Evolutionary conservation across 1,140 invertebrate species (phyloP), one percentile per base, ranked within the genome.

Genomic region (Hormaphis cornu): DNA sequence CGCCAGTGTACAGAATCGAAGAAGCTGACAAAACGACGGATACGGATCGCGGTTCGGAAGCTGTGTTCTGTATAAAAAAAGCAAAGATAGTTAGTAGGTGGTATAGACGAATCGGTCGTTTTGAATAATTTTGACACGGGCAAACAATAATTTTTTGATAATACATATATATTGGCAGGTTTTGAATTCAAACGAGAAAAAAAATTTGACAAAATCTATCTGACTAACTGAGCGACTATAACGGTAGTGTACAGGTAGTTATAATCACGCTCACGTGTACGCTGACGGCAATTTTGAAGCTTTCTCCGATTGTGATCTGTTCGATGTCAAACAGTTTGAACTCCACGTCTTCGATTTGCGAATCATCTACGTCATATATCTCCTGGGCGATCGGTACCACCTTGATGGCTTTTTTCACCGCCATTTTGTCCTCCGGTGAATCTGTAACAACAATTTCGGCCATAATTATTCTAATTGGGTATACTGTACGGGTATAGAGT

Each of bases 261-360:
- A 33, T 33, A 33, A 33, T 33, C 4, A 33, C 30, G 26, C 69
- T 70, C 75, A 85, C 84, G 77, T 84, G 80, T 71, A 87, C 82
- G 72, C 84, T 82, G 72, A 88, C 82, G 3, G 82, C 81, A 50
- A 87, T 82, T 73, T 82, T 81, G 74, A 89, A 88, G 12, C 82
- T 82, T 71, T 87, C 79, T 5, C 87, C 87, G 70, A 87, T 83
- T 9, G 82, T 81, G 12, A 88, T 80, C 42, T 81, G 77, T 48
- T 89, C 86, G 72, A 87, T 83, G 61, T 88, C 86, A 73, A 85
- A 81, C 46, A 89, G 78, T 73, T 86, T 83, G 75, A 89, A 88
- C 70, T 77, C 77, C 0, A 87, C 83, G 76, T 89, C 87, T 75
- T 86, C 82, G 40, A 77, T 76, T 24, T 79, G 81, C 56, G 79